These are phyloP conservation scores for Scrobipalpa costella DNA, from an alignment of 2,888 invertebrate genomes.

Conservation along the genomic window DNA sequence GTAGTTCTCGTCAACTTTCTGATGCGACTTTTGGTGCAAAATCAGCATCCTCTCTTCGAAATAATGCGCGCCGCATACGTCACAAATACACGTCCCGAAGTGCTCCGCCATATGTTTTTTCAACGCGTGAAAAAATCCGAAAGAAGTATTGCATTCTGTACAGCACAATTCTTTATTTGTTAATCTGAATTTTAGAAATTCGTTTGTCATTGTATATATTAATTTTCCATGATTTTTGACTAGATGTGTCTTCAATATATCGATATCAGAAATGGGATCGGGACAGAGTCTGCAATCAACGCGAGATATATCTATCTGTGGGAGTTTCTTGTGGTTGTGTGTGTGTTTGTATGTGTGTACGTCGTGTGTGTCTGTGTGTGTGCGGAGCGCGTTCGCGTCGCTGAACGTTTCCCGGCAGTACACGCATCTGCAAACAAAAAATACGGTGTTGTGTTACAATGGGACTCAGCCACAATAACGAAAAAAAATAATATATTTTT, in stretches of 20 bases:
- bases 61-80: slow-evolving; percentile 72
- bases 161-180: slow-evolving; percentile 53
- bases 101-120: slow-evolving; percentile 71
- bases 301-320: slow-evolving; percentile 54
- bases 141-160: slow-evolving; percentile 48
- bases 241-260: slow-evolving; percentile 56
- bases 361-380: slow-evolving; percentile 61
- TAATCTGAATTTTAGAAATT: slow-evolving; percentile 60
- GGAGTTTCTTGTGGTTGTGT: slow-evolving; percentile 38
- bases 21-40: slow-evolving; percentile 64
- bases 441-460: too few species aligned
- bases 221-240: slow-evolving; percentile 45
- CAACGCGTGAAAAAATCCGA: slow-evolving; percentile 50
- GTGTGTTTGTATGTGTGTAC: slow-evolving; percentile 52
- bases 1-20: slow-evolving; percentile 63
- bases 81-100: slow-evolving; percentile 68
- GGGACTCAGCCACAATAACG: too few species aligned
- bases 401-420: slow-evolving; percentile 59
- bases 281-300: slow-evolving; percentile 65
- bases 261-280: slow-evolving; percentile 50
- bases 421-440: slow-evolving; percentile 41
- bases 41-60: slow-evolving; percentile 69
- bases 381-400: slow-evolving; percentile 57
- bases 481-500: too few species aligned
- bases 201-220: slow-evolving; percentile 44